A percentile compares a stretch with the other conserved stretches of the same genome.
phyloP scores from a whole-genome alignment of 2,888 invertebrate species.

The Euclidia mi region DNA sequence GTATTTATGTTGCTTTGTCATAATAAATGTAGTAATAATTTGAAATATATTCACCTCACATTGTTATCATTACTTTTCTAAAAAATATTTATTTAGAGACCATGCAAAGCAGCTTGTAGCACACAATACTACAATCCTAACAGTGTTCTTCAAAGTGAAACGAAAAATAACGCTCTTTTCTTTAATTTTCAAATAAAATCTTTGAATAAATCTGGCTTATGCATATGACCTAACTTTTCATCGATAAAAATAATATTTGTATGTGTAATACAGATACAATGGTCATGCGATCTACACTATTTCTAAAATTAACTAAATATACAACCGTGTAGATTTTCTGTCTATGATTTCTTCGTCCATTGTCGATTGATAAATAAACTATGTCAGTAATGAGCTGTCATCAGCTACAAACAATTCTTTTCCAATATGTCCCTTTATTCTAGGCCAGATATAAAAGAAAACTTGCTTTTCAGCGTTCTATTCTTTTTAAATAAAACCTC shows the following conservation, averaged over 20 bases:
- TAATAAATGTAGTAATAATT: too few relatives aligned
- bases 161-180: too few relatives aligned
- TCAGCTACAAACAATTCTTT: neutral
- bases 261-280: neutral
- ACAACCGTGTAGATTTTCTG: neutral
- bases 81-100: too few relatives aligned
- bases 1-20: too few relatives aligned
- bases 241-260: slow-evolving; percentile 4
- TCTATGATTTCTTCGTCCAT: neutral
- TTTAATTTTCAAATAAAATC: too few relatives aligned
- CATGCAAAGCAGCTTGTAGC: too few relatives aligned
- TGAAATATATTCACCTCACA: too few relatives aligned
- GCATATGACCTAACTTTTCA: neutral
- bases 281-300: neutral
- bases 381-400: slow-evolving; percentile 2
- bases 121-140: too few relatives aligned
- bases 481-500: neutral
- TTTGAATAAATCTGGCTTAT: too few relatives aligned
- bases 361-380: slow-evolving; percentile 5
- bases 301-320: neutral
- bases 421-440: neutral
- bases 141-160: too few relatives aligned
- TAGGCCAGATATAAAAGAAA: neutral
- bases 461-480: neutral
- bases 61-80: too few relatives aligned